Base-by-base conservation (phyloP, 1,140 invertebrate species). In the Hormaphis cornu region DNA sequence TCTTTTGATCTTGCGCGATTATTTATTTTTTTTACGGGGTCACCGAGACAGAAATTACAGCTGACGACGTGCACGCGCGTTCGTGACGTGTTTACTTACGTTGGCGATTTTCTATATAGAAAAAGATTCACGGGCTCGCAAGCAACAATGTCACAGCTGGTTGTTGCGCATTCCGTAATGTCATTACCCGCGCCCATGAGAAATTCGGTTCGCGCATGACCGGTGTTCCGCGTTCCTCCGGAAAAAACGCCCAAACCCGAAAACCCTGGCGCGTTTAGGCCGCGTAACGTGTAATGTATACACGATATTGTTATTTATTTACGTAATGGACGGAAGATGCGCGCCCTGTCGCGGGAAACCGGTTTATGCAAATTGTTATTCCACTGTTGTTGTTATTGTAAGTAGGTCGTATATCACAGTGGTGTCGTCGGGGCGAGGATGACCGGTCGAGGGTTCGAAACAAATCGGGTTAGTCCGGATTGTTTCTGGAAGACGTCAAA, bases 71-170 rank as follows among this genome's bases (percentile, higher is more conserved):
- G 42, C 42, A 46, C 12, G 18, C 42, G 12, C 12, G 5, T 8
- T n/a, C 12, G 42, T 28, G 58, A 46, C 53, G 59, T 44, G 59
- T 33, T 42, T 63, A 26, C 46, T 61, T 61, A 28, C 58, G 58
- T 28, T 46, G 46, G 40, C n/a, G n/a, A n/a, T n/a, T n/a, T n/a
- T n/a, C n/a, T n/a, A n/a, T n/a, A n/a, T n/a, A n/a, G n/a, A n/a
- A n/a, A n/a, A 61, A 61, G 58, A 61, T 61, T 46, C 58, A 40
- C 58, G 24, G 26, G 40, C n/a, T n/a, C 24, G 16, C 4, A 22
- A 22, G 16, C 59, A 26, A 63, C 59, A 63, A 48, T 63, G 42
- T 63, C 59, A 44, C 42, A 63, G 59, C 59, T 63, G 59, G 59
- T 48, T 28, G 33, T 63, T 63, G 18, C 28, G 59, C 9, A 18